Evolutionary conservation across 2,113 vertebrate genomes (phyloP).

Genomic region (Phaetusa simplex): DNA sequence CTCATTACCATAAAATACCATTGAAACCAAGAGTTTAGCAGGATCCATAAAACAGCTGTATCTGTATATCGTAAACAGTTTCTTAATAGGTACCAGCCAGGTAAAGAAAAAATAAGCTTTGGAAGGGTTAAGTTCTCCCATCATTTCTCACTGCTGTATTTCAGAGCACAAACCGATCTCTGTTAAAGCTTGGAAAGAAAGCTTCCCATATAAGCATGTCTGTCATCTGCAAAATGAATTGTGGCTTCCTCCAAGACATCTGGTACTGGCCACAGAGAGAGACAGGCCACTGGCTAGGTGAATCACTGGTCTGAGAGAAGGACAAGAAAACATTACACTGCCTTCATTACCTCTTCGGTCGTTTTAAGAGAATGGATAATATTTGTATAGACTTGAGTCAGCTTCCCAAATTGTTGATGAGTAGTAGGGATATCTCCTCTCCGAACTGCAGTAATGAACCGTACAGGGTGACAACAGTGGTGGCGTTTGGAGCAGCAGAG

Average conservation of each 20-base stretch:
- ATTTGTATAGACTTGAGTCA: neutral
- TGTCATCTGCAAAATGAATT: slow-evolving; percentile 10
- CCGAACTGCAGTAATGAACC: neutral
- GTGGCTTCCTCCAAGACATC: slow-evolving; percentile 2
- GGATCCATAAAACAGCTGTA: neutral
- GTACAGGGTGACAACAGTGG: rapidly evolving
- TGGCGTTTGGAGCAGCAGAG: neutral
- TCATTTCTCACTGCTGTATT: neutral
- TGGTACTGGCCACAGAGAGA: neutral
- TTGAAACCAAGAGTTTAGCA: neutral
- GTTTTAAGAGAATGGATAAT: neutral
- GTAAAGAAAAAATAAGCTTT: neutral
- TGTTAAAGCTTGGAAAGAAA: neutral
- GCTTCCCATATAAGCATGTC: neutral
- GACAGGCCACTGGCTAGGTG: neutral
- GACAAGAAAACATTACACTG: neutral
- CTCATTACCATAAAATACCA: neutral
- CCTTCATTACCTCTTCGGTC: neutral
- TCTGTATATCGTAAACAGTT: neutral
- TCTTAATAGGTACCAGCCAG: neutral
- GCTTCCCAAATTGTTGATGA: neutral
- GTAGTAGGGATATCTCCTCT: neutral
- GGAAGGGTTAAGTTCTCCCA: neutral
- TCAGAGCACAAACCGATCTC: neutral
- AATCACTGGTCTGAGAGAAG: neutral